A percentile compares a stretch with the other conserved stretches of the same genome.
Evolutionary conservation across 2,797 vertebrate species (phyloP).

Genomic region (Emys orbicularis): DNA sequence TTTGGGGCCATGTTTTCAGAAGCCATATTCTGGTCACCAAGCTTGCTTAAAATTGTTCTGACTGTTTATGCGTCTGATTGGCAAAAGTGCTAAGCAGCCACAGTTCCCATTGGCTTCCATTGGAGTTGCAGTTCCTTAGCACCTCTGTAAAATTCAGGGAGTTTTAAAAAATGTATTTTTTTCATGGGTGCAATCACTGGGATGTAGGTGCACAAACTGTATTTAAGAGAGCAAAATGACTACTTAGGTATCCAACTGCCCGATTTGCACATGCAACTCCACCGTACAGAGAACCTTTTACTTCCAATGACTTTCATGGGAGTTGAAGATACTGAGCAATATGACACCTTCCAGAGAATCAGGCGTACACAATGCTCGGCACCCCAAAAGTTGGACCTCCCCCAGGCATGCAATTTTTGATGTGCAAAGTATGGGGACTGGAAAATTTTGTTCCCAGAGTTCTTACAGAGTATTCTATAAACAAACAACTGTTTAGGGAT

Average conservation of each 20-base stretch:
- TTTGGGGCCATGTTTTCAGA: accelerated
- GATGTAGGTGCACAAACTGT: accelerated
- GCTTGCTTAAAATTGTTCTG: neutral
- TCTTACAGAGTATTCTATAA: neutral
- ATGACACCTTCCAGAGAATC: neutral
- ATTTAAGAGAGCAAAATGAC: neutral
- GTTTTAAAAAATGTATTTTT: neutral
- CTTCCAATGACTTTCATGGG: neutral
- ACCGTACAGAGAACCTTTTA: neutral
- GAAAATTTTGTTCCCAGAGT: constrained; percentile 9
- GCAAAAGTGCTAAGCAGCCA: neutral
- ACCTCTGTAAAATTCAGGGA: neutral
- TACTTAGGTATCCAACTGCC: neutral
- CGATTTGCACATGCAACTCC: neutral
- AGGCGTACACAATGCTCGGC: neutral
- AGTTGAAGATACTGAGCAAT: constrained; percentile 50
- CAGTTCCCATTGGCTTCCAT: neutral
- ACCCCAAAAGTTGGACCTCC: constrained; percentile 48
- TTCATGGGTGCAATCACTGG: neutral
- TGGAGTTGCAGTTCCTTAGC: neutral
- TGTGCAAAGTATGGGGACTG: neutral
- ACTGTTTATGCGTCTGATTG: neutral
- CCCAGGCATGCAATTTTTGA: constrained; percentile 57
- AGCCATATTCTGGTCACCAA: neutral
- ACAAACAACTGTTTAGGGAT: neutral